These are phyloP conservation scores for Tricholauxania praeusta DNA, from an alignment of 2,888 invertebrate species.

Conservation along the genomic window DNA sequence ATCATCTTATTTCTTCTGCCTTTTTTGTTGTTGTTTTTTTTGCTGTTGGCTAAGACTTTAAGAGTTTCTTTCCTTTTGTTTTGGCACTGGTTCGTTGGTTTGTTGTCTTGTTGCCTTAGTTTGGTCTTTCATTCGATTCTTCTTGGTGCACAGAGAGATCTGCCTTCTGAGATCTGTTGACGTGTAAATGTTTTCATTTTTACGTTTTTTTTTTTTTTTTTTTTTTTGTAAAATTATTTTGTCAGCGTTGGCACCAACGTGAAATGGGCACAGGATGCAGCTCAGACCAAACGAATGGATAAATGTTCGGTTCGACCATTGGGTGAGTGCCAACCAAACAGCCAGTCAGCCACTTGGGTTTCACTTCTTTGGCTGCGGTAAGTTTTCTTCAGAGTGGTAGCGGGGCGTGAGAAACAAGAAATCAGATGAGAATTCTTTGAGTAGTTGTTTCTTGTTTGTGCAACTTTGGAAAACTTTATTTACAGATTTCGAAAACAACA, in stretches of 20 bases:
- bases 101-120: not conserved
- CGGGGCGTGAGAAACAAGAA: not conserved
- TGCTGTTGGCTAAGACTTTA: constrained; percentile 18
- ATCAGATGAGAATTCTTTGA: constrained; percentile 41
- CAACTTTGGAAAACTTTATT: constrained; percentile 57
- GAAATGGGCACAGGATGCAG: not conserved
- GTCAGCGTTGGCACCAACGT: constrained; percentile 33
- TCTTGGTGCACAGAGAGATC: not conserved
- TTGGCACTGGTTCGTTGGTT: not conserved
- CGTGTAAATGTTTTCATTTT: constrained; percentile 18
- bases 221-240: constrained; percentile 38
- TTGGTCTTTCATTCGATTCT: constrained; percentile 14
- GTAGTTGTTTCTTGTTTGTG: constrained; percentile 50
- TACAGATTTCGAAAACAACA: constrained; percentile 47
- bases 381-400: constrained; percentile 24
- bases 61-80: constrained; percentile 12
- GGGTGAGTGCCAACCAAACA: not conserved
- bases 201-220: not conserved
- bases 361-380: constrained; percentile 35
- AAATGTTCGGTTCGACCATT: not conserved
- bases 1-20: constrained; percentile 39
- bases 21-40: constrained; percentile 49
- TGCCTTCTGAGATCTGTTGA: constrained; percentile 36
- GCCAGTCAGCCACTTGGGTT: constrained; percentile 21
- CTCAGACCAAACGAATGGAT: not conserved